Evolutionary conservation across 2,888 invertebrate genomes (phyloP).

Genomic region (Trachelus troglodyta): DNA sequence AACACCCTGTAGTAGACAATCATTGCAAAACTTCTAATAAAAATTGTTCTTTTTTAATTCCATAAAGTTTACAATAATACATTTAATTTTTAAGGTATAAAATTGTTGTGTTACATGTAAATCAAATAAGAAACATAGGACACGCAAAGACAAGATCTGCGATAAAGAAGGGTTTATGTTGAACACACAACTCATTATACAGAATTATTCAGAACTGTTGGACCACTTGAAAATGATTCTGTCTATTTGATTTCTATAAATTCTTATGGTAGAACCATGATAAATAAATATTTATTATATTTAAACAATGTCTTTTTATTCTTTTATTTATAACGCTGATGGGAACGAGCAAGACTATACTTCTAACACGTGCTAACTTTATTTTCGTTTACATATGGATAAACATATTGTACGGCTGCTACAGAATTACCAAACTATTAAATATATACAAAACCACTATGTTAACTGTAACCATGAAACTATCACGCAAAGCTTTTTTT

Average conservation of each 20-base stretch:
- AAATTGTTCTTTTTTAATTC: background rate
- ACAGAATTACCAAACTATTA: conserved; percentile 19
- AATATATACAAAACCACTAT: conserved; percentile 25
- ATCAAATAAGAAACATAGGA: background rate
- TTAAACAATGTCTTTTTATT: background rate
- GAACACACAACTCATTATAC: no score
- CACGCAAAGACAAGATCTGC: background rate
- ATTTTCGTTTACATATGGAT: conserved; percentile 22
- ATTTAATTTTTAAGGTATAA: background rate
- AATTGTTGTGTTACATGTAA: background rate
- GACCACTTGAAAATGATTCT: no score
- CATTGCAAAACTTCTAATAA: no score
- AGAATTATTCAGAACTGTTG: no score
- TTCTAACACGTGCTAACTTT: conserved; percentile 11
- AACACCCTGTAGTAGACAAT: no score
- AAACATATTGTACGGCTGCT: conserved; percentile 20
- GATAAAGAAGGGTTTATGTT: background rate
- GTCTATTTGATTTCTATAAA: no score
- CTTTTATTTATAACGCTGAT: background rate
- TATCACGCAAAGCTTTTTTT: background rate
- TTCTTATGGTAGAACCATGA: no score
- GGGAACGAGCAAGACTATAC: background rate
- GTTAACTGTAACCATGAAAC: conserved; percentile 5
- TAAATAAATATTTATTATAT: background rate
- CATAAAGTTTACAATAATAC: background rate